Evolutionary conservation across 2,797 vertebrate genomes (phyloP), one percentile per base, ranked within the genome.

Genomic region (Lophotriccus pileatus): DNA sequence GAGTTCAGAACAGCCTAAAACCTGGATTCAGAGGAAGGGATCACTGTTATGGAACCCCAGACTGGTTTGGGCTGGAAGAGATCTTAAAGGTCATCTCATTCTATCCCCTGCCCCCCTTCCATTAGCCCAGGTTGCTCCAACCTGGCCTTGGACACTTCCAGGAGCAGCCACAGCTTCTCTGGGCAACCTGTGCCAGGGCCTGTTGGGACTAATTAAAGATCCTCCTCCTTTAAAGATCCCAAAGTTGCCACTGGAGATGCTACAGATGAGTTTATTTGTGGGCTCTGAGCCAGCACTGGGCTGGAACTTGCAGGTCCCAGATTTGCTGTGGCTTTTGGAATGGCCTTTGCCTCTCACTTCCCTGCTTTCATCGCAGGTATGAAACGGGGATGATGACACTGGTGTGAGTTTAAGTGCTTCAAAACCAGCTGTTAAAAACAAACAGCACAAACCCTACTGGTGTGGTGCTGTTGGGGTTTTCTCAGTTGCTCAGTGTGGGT

Each of bases 401-500:
- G 36, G 27, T 14, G n/a, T 30, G 3, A 25, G 24, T 39, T 55
- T 16, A 37, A 76, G 46, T 8, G 49, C 25, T 69, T 63, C 43
- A 39, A 32, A 74, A 41, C 37, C 80, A 58, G 21, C 21, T 37
- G 30, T 20, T n/a, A 13, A n/a, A 59, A 56, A 69, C 27, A 43
- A 73, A 22, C 16, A 21, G 5, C 9, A 5, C n/a, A 13, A 34
- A 41, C 10, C 53, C 52, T 16, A 1, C 4, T 4, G 18, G 10
- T 4, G 43, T 41, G 58, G 7, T 12, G 5, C 32, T 41, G 1
- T 3, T 46, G 58, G 19, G 23, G 21, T 64, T 46, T 53, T 50
- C 62, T 24, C 21, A 52, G 25, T 10, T 28, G 24, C 68, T 44
- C 30, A 0, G 0, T 3, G 14, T 2, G 23, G 1, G 2, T 2